Percentiles rank a stretch among this genome's conserved stretches.
Conservation (phyloP, 2,113 vertebrate genomes). For the Notiomystis cincta region DNA sequence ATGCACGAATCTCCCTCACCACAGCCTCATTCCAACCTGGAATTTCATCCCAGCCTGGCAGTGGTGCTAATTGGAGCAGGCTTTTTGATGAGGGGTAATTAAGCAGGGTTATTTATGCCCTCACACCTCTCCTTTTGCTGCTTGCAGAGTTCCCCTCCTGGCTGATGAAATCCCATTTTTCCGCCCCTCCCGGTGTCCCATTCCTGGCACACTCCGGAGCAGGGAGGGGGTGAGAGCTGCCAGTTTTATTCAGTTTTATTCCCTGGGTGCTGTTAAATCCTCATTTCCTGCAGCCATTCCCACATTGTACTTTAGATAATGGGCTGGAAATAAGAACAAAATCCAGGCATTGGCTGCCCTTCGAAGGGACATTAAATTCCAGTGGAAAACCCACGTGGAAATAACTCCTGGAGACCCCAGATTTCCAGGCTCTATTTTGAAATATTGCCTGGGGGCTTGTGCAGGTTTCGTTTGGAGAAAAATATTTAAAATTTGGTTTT, state of each 20-base stretch:
- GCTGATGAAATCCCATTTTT: neutral
- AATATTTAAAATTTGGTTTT: neutral
- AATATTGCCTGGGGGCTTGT: neutral
- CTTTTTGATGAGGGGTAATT: neutral
- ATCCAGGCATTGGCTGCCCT: neutral
- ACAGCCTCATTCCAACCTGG: neutral
- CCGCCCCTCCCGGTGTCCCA: neutral
- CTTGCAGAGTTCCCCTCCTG: neutral
- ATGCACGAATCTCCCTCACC: accelerated
- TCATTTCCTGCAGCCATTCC: neutral
- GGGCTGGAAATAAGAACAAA: neutral
- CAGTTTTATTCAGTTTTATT: neutral
- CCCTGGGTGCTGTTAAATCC: constrained; percentile 11
- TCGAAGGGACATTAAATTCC: neutral
- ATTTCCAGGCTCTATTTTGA: neutral
- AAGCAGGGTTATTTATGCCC: neutral
- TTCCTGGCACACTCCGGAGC: too few species aligned
- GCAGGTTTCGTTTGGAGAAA: neutral
- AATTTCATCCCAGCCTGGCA: neutral
- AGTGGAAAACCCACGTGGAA: neutral
- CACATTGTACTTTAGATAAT: neutral
- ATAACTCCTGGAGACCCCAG: neutral
- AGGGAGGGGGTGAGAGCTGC: neutral
- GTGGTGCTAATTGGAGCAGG: neutral
- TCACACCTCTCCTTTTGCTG: neutral